Evolutionary conservation across 2,113 vertebrate species (phyloP).

Genomic region (Vimba vimba): DNA sequence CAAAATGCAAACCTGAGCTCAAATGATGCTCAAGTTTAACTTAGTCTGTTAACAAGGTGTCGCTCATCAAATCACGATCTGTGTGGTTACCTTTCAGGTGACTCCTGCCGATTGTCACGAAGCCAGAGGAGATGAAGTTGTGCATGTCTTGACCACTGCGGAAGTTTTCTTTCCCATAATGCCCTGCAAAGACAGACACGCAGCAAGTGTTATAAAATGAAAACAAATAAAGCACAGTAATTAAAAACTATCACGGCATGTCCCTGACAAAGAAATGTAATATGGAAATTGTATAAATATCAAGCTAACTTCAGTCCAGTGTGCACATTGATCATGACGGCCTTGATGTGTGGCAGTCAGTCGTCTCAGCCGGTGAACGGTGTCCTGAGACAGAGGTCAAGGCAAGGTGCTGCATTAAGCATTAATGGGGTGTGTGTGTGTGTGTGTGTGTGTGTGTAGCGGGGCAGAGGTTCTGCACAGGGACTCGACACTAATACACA

Average conservation of each 20-base stretch:
- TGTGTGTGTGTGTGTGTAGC: slow-evolving; percentile 47
- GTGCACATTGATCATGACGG: too few species aligned
- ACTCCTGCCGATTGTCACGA: slow-evolving; percentile 94
- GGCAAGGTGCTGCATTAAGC: slow-evolving; percentile 47
- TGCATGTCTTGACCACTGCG: slow-evolving; percentile 91
- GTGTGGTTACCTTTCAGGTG: slow-evolving; percentile 88
- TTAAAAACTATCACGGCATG: too few species aligned
- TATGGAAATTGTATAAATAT: too few species aligned
- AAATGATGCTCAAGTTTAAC: not conserved
- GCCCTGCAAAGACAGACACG: slow-evolving; percentile 72
- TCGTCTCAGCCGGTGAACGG: too few species aligned
- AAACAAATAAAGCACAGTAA: not conserved
- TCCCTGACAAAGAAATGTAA: too few species aligned
- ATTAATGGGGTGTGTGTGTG: slow-evolving; percentile 58
- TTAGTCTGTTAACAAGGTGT: not conserved
- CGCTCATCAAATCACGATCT: not conserved
- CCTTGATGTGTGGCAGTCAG: too few species aligned
- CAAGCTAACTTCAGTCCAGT: too few species aligned
- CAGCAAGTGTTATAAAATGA: not conserved
- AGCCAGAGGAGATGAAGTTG: slow-evolving; percentile 97
- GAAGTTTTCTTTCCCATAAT: slow-evolving; percentile 92
- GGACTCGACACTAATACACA: not conserved
- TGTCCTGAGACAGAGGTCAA: too few species aligned
- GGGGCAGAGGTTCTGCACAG: slow-evolving; percentile 32
- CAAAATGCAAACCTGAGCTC: not conserved